phyloP scores from a whole-genome alignment of 1,140 invertebrate genomes.

The Leptoteleia sp. region DNA sequence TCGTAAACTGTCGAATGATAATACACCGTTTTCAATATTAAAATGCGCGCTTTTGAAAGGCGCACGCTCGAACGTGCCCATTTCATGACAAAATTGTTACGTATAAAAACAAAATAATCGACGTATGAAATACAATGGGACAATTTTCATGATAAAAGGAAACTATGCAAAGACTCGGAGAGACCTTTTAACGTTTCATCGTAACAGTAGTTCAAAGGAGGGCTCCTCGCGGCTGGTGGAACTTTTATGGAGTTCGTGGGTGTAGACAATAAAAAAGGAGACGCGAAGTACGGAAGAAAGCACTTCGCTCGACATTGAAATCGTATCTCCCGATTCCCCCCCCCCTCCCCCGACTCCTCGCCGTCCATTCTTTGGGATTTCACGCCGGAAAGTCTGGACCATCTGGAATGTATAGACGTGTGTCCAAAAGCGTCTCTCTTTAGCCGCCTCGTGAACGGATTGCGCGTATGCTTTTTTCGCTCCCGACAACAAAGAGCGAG shows the following conservation, averaged over 20 bases:
- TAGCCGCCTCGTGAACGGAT: conserved; percentile 53
- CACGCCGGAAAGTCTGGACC: conserved; percentile 69
- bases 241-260: conserved; percentile 69
- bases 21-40: too few relatives aligned
- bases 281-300: conserved; percentile 68
- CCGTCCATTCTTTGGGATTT: conserved; percentile 68
- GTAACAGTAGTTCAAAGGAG: conserved; percentile 62
- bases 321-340: conserved; percentile 66
- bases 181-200: conserved; percentile 58
- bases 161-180: conserved; percentile 39
- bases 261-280: conserved; percentile 70
- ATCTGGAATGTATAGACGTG: conserved; percentile 64
- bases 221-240: conserved; percentile 61
- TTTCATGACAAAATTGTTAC: neutral
- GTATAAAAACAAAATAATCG: conserved; percentile 24
- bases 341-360: conserved; percentile 47
- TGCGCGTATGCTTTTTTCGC: conserved; percentile 65
- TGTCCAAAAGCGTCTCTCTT: conserved; percentile 61
- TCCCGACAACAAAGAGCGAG: conserved; percentile 49
- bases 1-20: too few relatives aligned
- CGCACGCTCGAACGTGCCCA: too few relatives aligned
- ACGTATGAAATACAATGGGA: conserved; percentile 28
- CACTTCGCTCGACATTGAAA: conserved; percentile 71
- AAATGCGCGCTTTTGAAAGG: too few relatives aligned
- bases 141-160: conserved; percentile 54